Percentiles rank a stretch among this genome's conserved stretches.
phyloP scores from a whole-genome alignment of 2,797 vertebrate species.

The Galago senegalensis region DNA sequence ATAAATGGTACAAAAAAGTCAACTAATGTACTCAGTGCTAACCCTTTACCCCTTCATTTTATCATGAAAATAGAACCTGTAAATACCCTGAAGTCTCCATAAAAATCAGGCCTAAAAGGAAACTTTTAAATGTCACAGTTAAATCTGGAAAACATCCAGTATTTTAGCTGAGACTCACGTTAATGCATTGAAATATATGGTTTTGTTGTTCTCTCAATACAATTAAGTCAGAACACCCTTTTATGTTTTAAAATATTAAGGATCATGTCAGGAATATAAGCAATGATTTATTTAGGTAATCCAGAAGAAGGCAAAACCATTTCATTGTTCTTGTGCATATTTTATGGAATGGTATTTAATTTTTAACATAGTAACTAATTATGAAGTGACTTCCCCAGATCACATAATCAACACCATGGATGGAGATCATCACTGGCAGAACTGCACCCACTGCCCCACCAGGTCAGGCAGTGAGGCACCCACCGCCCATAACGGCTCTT shows the following conservation, averaged over 20 bases:
- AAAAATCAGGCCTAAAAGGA: not conserved
- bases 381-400: not conserved
- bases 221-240: not conserved
- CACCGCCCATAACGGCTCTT: fast-evolving
- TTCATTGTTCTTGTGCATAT: not conserved
- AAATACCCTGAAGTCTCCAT: not conserved
- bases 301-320: not conserved
- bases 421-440: not conserved
- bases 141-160: not conserved
- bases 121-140: not conserved
- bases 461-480: no score
- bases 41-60: not conserved
- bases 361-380: not conserved
- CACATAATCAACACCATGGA: not conserved
- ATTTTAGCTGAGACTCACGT: not conserved
- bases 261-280: not conserved
- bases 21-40: not conserved
- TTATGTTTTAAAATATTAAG: not conserved
- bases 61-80: not conserved
- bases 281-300: not conserved
- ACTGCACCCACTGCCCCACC: fast-evolving
- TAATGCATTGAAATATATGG: not conserved
- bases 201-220: not conserved
- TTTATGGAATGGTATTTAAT: not conserved
- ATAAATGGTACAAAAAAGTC: not conserved